Conservation (phyloP, 1,140 invertebrate species). For the Oreohelix idahoensis region DNA sequence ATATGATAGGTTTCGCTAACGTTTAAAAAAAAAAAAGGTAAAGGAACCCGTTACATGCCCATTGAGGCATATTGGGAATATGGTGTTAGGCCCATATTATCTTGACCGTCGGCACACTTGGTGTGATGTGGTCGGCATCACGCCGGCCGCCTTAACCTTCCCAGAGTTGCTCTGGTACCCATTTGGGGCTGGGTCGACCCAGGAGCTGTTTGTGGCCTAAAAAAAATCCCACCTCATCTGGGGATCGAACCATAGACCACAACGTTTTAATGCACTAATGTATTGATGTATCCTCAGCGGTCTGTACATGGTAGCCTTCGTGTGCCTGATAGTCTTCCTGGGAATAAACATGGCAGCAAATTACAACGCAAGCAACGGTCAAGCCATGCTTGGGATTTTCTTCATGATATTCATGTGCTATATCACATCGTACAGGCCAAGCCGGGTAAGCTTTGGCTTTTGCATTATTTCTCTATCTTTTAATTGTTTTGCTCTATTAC, state of each 20-base stretch:
- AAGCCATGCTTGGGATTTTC: constrained; percentile 15
- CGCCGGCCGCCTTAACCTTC: too few relatives aligned
- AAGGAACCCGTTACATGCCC: too few relatives aligned
- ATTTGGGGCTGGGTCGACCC: too few relatives aligned
- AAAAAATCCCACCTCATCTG: neutral
- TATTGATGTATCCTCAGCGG: neutral
- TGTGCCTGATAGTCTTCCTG: neutral
- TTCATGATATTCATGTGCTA: neutral
- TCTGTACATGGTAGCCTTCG: neutral
- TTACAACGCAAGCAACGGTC: neutral
- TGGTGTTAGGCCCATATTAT: too few relatives aligned
- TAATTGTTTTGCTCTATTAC: too few relatives aligned
- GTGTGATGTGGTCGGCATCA: neutral
- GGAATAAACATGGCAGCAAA: neutral
- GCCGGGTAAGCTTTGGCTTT: neutral
- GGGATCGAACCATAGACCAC: too few relatives aligned
- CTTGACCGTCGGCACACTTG: neutral
- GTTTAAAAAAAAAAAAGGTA: too few relatives aligned
- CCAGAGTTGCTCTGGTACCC: too few relatives aligned
- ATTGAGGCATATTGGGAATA: too few relatives aligned
- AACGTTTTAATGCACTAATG: neutral
- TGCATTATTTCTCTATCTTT: too few relatives aligned
- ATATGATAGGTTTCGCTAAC: too few relatives aligned
- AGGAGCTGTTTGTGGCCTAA: neutral
- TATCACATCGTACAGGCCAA: neutral